phyloP scores from a whole-genome alignment of 2,888 invertebrate genomes.

The Cephus pygmeus region DNA sequence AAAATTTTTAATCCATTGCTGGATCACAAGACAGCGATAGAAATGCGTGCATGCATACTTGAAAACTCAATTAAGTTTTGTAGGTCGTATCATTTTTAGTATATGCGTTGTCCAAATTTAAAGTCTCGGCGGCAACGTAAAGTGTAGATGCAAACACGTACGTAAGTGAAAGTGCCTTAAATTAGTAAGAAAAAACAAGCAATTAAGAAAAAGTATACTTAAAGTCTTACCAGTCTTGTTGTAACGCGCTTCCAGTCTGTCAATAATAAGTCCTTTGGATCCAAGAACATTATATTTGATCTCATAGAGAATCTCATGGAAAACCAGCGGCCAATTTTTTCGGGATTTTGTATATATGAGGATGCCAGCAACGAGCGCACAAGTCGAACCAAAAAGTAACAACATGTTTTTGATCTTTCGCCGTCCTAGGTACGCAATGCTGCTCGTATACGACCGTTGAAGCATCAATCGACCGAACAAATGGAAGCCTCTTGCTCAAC shows the following conservation, averaged over 20 bases:
- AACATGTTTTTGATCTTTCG: conserved; percentile 8
- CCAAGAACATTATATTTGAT: conserved; percentile 73
- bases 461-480: background rate
- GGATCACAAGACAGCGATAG: background rate
- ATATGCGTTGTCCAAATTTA: background rate
- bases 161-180: background rate
- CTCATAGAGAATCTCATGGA: conserved; percentile 69
- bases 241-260: conserved; percentile 69
- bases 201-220: background rate
- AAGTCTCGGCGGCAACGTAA: background rate
- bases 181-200: background rate
- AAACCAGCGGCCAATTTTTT: conserved; percentile 68
- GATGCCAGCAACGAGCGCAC: conserved; percentile 31
- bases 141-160: background rate
- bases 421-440: background rate
- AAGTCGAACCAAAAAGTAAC: conserved; percentile 30
- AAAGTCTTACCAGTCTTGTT: conserved; percentile 69
- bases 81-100: background rate
- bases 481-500: background rate
- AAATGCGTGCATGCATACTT: background rate
- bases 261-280: conserved; percentile 71
- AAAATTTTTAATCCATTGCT: background rate
- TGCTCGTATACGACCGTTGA: background rate
- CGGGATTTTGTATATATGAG: conserved; percentile 60
- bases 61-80: background rate